Base-by-base conservation (phyloP, 1,140 invertebrate species). In the Drosophila funebris region DNA sequence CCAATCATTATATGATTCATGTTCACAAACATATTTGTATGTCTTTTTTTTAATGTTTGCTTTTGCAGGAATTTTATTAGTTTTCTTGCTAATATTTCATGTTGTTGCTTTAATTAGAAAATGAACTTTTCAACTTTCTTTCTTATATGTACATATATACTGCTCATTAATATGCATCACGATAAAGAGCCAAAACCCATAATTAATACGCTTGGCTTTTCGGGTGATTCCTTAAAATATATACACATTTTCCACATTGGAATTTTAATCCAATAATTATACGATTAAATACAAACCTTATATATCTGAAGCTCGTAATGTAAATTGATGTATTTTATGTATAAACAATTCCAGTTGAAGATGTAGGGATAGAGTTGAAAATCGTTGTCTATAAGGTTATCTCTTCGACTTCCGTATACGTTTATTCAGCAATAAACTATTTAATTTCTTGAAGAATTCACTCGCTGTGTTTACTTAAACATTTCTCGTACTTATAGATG, bases 321-420 rank as follows among this genome's bases (percentile, higher is more conserved):
- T 29, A 56, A 46, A 56, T 44, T 44, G 24, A 29, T 67, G 31
- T 37, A 61, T 36, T 33, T 33, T n/a, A 9, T n/a, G 29, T 53
- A 46, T 63, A 54, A 54, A 70, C 44, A 50, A 64, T 64, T 57
- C 13, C 68, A 56, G 67, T 24, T 33, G 22, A 22, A 39, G 31
- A 13, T 27, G 24, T 13, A 14, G 24, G 36, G 22, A 14, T 27
- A 33, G 52, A 74, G 71, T 75, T 76, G 62, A 52, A 75, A 64
- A 83, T 37, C 50, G 54, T 31, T 58, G 22, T 50, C 36, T 56
- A 33, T 50, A 18, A 13, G 22, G 44, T 20, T 22, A 20, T 24
- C 11, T 68, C 20, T 63, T 66, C 69, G 11, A 76, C 78, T 87
- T 87, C 82, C 82, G 76, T 61, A 75, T 78, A 64, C 7, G 31